These are phyloP conservation scores for Sternotherus odoratus DNA, from an alignment of 2,797 vertebrate genomes.

Conservation along the genomic window DNA sequence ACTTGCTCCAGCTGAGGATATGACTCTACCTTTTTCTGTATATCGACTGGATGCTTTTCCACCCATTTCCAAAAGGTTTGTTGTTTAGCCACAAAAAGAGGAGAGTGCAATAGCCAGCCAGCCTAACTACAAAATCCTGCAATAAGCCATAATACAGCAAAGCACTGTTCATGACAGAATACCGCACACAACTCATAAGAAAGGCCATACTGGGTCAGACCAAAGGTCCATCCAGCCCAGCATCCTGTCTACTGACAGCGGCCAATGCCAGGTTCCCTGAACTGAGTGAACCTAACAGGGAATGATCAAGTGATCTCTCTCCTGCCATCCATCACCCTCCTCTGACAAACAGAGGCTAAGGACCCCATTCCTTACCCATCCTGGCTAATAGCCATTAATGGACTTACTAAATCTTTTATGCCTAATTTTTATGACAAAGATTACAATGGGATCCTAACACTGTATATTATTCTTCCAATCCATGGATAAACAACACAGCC, in stretches of 20 bases:
- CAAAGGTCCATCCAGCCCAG: no score
- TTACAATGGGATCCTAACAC: background rate
- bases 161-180: background rate
- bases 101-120: background rate
- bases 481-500: background rate
- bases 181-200: background rate
- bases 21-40: background rate
- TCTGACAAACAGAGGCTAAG: no score
- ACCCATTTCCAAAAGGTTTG: background rate
- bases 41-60: background rate
- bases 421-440: conserved; percentile 20
- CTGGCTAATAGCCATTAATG: no score
- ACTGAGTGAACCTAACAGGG: no score
- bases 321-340: no score
- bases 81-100: background rate
- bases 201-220: no score
- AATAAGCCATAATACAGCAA: conserved; percentile 16
- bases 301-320: no score
- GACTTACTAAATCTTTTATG: background rate
- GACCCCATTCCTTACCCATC: no score
- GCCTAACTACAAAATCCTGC: background rate
- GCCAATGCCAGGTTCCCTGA: no score
- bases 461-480: background rate
- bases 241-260: no score
- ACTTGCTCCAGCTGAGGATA: background rate